These are phyloP conservation scores for Agrochola lota DNA, from an alignment of 2,888 invertebrate species.

Conservation along the genomic window DNA sequence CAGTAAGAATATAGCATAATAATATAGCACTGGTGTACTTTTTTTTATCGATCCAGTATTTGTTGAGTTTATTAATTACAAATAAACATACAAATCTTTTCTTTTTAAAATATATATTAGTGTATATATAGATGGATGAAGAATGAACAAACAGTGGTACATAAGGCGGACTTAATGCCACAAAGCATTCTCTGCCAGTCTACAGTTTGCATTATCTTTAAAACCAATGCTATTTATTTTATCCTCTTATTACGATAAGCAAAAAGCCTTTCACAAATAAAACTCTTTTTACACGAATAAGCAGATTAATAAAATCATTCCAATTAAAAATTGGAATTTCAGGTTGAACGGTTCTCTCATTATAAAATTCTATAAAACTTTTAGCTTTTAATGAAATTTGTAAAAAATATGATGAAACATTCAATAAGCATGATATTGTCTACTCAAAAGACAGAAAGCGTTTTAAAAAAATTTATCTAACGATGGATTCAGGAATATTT, in stretches of 20 bases:
- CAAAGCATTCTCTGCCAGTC: background rate
- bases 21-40: no score
- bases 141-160: no score
- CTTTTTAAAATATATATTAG: no score
- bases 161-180: background rate
- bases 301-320: conserved; percentile 11
- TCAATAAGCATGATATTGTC: conserved; percentile 1
- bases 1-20: no score
- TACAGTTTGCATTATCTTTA: background rate
- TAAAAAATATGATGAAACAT: conserved; percentile 12
- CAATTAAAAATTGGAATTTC: conserved; percentile 31
- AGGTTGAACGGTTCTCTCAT: conserved; percentile 8
- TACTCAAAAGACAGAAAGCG: background rate
- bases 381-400: conserved; percentile 14
- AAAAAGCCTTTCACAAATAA: background rate
- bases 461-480: background rate
- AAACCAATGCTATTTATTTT: background rate
- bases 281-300: background rate
- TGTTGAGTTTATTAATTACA: no score
- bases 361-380: conserved; percentile 8
- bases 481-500: background rate
- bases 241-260: background rate
- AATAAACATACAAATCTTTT: no score
- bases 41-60: no score
- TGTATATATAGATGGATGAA: no score